A percentile compares a stretch with the other conserved stretches of the same genome.
These are phyloP conservation scores for Baryphthengus martii DNA, from an alignment of 2,113 vertebrate species.

Conservation along the genomic window DNA sequence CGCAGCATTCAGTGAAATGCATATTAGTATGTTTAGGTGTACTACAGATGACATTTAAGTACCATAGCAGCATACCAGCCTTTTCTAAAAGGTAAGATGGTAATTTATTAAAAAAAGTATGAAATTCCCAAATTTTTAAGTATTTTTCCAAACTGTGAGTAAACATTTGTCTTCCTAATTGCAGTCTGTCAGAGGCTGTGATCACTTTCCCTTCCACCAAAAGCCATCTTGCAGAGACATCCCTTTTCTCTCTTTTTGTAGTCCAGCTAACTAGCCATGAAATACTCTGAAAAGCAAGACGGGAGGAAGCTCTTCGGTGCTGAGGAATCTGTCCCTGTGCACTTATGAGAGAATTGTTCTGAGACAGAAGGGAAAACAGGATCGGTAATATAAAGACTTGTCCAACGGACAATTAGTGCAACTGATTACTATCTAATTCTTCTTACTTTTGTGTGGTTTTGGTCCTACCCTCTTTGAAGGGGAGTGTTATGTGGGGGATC, in stretches of 20 bases:
- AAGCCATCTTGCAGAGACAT: background rate
- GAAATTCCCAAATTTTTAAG: background rate
- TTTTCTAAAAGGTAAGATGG: background rate
- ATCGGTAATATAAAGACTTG: background rate
- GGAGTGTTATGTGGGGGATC: accelerated
- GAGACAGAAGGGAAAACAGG: background rate
- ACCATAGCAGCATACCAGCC: background rate
- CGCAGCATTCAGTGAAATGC: background rate
- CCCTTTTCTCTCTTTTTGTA: background rate
- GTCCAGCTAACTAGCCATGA: background rate
- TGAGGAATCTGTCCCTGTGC: background rate
- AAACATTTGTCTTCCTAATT: background rate
- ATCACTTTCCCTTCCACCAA: background rate
- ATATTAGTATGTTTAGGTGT: background rate
- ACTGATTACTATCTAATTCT: background rate
- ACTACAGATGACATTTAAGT: background rate
- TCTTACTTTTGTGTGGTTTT: background rate
- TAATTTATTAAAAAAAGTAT: background rate
- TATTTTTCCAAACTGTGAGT: background rate
- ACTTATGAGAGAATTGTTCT: background rate
- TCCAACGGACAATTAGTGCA: background rate
- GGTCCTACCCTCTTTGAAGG: background rate
- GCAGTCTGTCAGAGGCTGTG: background rate
- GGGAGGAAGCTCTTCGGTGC: background rate
- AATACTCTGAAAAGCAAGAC: background rate